Base-by-base conservation (phyloP, 1,140 invertebrate species). In the Brachionus calyciflorus region DNA sequence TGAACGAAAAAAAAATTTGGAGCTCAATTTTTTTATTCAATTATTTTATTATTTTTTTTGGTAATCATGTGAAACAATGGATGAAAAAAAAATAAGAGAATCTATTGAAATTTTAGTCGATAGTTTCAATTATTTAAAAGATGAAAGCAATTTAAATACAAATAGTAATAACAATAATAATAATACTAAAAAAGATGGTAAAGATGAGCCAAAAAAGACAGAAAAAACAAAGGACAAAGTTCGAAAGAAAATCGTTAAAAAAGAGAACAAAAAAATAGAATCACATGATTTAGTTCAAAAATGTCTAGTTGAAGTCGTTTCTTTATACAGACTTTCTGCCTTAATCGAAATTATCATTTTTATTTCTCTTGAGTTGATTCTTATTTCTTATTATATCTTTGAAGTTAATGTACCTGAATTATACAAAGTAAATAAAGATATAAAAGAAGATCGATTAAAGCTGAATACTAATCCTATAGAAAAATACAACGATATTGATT, bases 271-370 rank as follows among this genome's bases (percentile, higher is more conserved):
- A 14, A 60, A 9, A 60, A 21, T 65, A 0, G 40, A 65, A n/a
- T 65, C 60, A 5, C 60, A 65, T n/a, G 60, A 65, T 44, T 44
- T 65, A 28, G 60, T 65, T 65, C 33, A 65, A 44, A 65, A 65
- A 26, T 41, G 60, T 65, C 26, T 65, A 44, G 44, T 21, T 21
- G 60, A 65, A 41, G 60, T 65, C 4, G 60, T 28, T 10, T 44
- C 37, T 19, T n/a, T 65, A 10, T 65, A 65, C 17, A 65, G 40
- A 26, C 9, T n/a, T 44, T 46, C 60, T n/a, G 40, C 60, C 21
- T 65, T 65, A 19, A 37, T 65, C 12, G 60, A 65, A 65, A 65
- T 65, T 12, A 30, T 37, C 19, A 65, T 65, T 44, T 65, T 65
- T 44, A 3, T 65, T 24, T 17, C 30, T n/a, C 12, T 65, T 12